These are phyloP conservation scores for Aethina tumida DNA, from an alignment of 1,140 invertebrate species.

Conservation along the genomic window DNA sequence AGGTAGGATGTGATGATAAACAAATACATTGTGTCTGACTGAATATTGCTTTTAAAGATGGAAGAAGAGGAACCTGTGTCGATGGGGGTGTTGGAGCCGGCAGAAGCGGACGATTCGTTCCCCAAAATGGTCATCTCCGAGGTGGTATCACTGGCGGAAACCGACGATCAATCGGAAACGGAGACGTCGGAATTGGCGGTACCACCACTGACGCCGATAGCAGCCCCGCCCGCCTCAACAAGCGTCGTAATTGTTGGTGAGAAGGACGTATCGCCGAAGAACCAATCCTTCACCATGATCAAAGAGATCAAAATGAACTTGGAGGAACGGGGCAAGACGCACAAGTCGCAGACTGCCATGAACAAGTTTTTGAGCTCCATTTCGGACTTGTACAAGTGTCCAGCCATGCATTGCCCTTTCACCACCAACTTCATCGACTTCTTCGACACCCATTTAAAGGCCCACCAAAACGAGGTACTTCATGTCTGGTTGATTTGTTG, in stretches of 20 bases:
- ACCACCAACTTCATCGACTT: conserved; percentile 33
- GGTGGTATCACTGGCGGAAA: conserved; percentile 25
- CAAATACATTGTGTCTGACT: too few relatives aligned
- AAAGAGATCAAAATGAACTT: conserved; percentile 16
- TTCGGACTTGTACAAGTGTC: conserved; percentile 46
- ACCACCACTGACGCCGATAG: conserved; percentile 11
- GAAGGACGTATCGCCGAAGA: too few relatives aligned
- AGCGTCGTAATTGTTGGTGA: too few relatives aligned
- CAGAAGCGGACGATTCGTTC: conserved; percentile 26
- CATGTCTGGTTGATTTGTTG: too few relatives aligned
- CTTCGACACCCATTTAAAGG: conserved; percentile 38
- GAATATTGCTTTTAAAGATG: too few relatives aligned
- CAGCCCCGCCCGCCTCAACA: conserved; percentile 2
- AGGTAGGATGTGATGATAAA: conserved; percentile 9
- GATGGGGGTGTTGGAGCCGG: neutral
- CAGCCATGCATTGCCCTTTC: conserved; percentile 41
- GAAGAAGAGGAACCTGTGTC: conserved; percentile 1
- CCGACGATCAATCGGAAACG: conserved; percentile 1
- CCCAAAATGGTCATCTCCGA: conserved; percentile 23
- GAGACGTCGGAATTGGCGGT: neutral
- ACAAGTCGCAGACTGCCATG: conserved; percentile 19
- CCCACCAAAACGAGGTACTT: conserved; percentile 28
- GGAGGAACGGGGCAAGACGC: conserved; percentile 12
- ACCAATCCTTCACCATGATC: conserved; percentile 6
- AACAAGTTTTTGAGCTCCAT: conserved; percentile 17